Conservation (phyloP, 1,140 invertebrate species). For the Mya arenaria region DNA sequence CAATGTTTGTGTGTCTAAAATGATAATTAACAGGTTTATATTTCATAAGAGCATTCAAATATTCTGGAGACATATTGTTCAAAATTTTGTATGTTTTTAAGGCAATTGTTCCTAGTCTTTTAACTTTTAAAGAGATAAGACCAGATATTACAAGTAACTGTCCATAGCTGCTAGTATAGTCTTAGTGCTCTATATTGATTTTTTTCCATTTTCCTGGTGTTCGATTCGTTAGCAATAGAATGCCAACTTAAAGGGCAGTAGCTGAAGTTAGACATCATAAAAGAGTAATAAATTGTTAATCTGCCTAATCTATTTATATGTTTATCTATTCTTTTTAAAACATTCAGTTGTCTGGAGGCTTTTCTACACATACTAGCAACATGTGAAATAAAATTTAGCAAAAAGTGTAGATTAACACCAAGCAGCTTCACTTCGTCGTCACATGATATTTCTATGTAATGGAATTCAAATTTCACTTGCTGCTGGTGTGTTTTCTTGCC, state of each 20-base stretch:
- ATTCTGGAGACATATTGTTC: slow-evolving; percentile 1
- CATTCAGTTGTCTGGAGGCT: neutral
- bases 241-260: neutral
- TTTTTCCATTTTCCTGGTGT: neutral
- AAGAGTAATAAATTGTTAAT: neutral
- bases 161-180: neutral
- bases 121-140: neutral
- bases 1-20: slow-evolving; percentile 22
- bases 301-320: neutral
- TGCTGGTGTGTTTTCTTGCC: too few species aligned
- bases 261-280: neutral
- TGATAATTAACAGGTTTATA: neutral
- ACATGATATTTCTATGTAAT: too few species aligned
- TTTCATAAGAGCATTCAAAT: neutral
- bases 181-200: neutral
- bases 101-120: neutral
- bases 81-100: slow-evolving; percentile 21
- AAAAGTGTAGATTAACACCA: slow-evolving; percentile 27
- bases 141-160: neutral
- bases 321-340: neutral
- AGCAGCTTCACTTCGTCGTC: too few species aligned
- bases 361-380: neutral
- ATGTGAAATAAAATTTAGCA: neutral
- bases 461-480: too few species aligned
- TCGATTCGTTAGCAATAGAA: neutral